Evolutionary conservation across 2,888 invertebrate genomes (phyloP), one percentile per base, ranked within the genome.

Genomic region (Phalera bucephala): DNA sequence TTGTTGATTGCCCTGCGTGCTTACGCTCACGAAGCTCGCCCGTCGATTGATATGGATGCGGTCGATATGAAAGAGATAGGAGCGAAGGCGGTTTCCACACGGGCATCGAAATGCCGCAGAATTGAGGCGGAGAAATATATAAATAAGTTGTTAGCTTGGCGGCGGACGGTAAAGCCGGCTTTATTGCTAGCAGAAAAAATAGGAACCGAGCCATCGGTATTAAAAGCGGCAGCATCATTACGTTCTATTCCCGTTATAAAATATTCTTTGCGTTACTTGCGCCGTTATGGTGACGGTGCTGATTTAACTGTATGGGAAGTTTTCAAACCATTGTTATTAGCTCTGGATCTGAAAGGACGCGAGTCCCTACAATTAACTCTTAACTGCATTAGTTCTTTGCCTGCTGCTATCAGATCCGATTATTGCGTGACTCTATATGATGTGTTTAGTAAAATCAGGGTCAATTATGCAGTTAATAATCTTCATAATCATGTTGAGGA

Each of bases 51-150:
- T 25, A 50, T 76, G 3, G 49, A 67, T 3, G 32, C 36, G 3
- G 40, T 64, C 10, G 65, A 68, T 9, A 80, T 75, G 75, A 45
- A 41, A 7, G 31, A 45, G 31, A 34, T 64, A 20, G 81, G 84
- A 10, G 67, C 65, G 1, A 80, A 80, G 42, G 66, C 72, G 9
- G 45, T 80, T 1, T 66, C 74, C 0, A 79, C 76, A 32, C 65
- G 51, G 30, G 45, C 68, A 2, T 39, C 67, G 2, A 45, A 48
- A 13, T 74, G 74, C 35, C 66, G 61, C 19, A 33, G 34, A 9
- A 35, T 31, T 0, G 58, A 70, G 12, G 34, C 66, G 9, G 57
- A 65, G 3, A 31, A 28, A 0, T 40, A 67, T 20, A 42, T 70
- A 5, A 33, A 52, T 15, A 48, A 48, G 15, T 53, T 77, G 25